These are phyloP conservation scores for Apaloderma vittatum DNA, from an alignment of 2,113 vertebrate genomes.

Conservation along the genomic window DNA sequence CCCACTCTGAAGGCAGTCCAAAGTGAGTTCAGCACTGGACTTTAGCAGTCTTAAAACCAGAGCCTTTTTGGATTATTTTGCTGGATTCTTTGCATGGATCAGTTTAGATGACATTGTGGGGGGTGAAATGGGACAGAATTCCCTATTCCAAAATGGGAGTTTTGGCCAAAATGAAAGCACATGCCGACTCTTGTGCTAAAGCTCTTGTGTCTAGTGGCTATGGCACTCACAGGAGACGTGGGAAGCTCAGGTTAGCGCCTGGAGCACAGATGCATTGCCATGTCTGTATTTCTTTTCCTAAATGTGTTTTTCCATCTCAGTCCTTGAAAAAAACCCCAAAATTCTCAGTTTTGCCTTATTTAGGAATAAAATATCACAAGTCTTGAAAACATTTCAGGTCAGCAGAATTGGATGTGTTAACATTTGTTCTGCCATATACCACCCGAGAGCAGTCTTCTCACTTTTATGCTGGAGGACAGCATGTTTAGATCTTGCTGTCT, in stretches of 20 bases:
- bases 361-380: background rate
- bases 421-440: background rate
- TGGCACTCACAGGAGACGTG: background rate
- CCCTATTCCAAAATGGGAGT: background rate
- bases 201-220: background rate
- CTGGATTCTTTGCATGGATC: background rate
- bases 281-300: background rate
- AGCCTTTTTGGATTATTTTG: background rate
- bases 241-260: background rate
- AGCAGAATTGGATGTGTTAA: background rate
- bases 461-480: background rate
- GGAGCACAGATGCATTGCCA: background rate
- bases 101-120: background rate
- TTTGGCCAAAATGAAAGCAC: background rate
- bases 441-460: background rate
- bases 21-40: background rate
- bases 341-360: background rate
- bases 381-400: conserved; percentile 5
- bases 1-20: background rate
- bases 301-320: background rate
- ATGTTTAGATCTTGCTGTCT: background rate
- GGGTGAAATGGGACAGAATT: background rate
- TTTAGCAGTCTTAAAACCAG: background rate
- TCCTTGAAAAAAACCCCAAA: background rate
- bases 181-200: background rate